Conservation (phyloP, 2,113 vertebrate species). For the Pseudorhombus dupliciocellatus region DNA sequence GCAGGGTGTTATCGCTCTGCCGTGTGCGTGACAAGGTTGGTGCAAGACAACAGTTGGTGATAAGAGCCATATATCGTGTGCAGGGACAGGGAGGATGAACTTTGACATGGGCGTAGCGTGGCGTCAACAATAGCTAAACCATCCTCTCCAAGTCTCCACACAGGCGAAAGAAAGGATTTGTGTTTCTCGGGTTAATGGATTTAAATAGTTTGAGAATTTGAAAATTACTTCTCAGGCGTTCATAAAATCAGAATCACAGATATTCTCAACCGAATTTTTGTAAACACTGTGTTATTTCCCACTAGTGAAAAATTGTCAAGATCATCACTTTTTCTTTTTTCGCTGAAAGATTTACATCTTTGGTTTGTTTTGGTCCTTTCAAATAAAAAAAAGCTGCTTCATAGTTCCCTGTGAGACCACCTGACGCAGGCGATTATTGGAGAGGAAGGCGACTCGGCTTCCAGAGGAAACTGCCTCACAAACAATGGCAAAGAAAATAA, state of each 20-base stretch:
- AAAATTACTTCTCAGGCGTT: too few relatives aligned
- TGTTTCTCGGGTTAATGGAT: too few relatives aligned
- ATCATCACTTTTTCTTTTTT: too few relatives aligned
- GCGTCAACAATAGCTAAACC: not conserved
- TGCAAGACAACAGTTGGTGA: not conserved
- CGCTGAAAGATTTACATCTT: too few relatives aligned
- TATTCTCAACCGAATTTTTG: too few relatives aligned
- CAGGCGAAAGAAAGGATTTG: not conserved
- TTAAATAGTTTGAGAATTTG: not conserved
- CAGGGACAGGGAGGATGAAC: not conserved
- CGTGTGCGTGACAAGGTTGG: not conserved
- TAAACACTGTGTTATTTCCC: too few relatives aligned
- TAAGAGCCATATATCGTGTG: not conserved
- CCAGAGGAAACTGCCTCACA: not conserved
- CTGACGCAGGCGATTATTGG: not conserved
- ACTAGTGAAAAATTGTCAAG: too few relatives aligned
- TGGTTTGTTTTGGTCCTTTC: too few relatives aligned
- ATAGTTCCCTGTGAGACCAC: not conserved
- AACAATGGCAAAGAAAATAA: not conserved
- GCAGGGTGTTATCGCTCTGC: not conserved
- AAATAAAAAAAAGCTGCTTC: too few relatives aligned
- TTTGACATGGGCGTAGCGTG: constrained; percentile 17
- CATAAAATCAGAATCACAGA: too few relatives aligned
- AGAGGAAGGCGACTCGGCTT: not conserved
- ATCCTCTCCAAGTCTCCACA: not conserved